Evolutionary conservation across 1,140 invertebrate species (phyloP), one percentile per base, ranked within the genome.

Genomic region (Bombus affinis): DNA sequence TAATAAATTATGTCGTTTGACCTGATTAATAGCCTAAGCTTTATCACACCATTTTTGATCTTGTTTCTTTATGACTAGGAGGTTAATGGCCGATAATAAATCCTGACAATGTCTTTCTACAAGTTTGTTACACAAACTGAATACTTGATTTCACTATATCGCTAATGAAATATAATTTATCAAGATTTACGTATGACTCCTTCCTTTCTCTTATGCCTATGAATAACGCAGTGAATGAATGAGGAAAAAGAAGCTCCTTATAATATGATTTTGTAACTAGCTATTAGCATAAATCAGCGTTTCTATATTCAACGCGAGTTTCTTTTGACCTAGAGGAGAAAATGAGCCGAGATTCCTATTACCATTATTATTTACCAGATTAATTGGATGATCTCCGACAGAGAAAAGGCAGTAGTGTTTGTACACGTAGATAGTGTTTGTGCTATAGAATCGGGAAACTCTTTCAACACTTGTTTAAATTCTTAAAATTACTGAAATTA

Each of bases 241-340:
- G 35, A 76, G 18, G 35, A 28, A 28, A 57, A 32, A 35, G n/a
- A 74, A 25, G 8, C 25, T 25, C 72, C 10, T 13, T 12, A 8
- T 74, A 75, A 75, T 53, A 35, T 28, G 74, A 76, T 59, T 76
- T 76, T 47, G 22, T 76, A 59, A 76, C 42, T 12, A 18, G 25
- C 12, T 15, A 37, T 76, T 76, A 39, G 25, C 53, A 76, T 76
- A 59, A 76, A 76, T 76, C 35, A 76, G 22, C 74, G 59, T 76
- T 59, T 39, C 32, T 39, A 37, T 28, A 37, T 53, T 53, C 8
- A 53, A 37, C 44, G 35, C 8, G 35, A 28, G 35, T 37, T 37
- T 35, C 6, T 37, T 59, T 59, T 18, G 9, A 57, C 44, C n/a
- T 22, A 73, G 39, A 44, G 5, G 13, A 72, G 39, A 72, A 44